Conservation (phyloP, 2,888 invertebrate genomes). For the Coleophora deauratella region DNA sequence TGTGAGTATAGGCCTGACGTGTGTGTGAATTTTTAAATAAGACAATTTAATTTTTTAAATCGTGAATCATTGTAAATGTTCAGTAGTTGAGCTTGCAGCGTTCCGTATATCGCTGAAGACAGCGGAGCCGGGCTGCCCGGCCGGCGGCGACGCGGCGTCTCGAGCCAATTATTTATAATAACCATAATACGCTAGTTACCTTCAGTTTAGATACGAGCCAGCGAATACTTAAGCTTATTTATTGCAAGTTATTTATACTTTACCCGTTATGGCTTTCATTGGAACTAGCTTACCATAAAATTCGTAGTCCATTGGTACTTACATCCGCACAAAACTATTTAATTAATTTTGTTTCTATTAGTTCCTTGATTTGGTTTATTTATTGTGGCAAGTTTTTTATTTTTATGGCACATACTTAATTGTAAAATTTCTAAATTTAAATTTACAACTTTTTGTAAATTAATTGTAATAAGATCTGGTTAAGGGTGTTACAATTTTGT, state of each 20-base stretch:
- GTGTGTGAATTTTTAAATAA: slow-evolving; percentile 27
- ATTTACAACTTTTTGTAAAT: too few relatives aligned
- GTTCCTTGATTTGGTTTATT: slow-evolving; percentile 32
- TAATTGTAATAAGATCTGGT: slow-evolving; percentile 23
- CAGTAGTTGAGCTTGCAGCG: slow-evolving; percentile 65
- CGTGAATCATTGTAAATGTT: slow-evolving; percentile 35
- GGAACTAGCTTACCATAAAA: background rate
- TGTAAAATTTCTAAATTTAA: slow-evolving; percentile 9
- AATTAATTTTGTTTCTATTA: slow-evolving; percentile 10
- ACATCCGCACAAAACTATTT: slow-evolving; percentile 9
- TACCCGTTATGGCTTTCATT: slow-evolving; percentile 9
- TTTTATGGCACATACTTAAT: slow-evolving; percentile 50
- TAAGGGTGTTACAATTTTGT: background rate
- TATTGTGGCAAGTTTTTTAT: slow-evolving; percentile 35
- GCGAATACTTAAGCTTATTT: slow-evolving; percentile 28
- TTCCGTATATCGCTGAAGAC: slow-evolving; percentile 27
- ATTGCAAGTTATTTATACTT: slow-evolving; percentile 10
- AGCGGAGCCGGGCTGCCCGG: too few relatives aligned
- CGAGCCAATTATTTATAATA: too few relatives aligned
- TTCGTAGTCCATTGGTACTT: slow-evolving; percentile 39
- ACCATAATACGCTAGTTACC: slow-evolving; percentile 43
- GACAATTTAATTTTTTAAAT: slow-evolving; percentile 23
- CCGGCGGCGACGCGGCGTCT: too few relatives aligned
- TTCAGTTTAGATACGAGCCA: slow-evolving; percentile 14
- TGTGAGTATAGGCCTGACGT: slow-evolving; percentile 36